phyloP scores from a whole-genome alignment of 2,113 vertebrate genomes.

The Dasyurus viverrinus region DNA sequence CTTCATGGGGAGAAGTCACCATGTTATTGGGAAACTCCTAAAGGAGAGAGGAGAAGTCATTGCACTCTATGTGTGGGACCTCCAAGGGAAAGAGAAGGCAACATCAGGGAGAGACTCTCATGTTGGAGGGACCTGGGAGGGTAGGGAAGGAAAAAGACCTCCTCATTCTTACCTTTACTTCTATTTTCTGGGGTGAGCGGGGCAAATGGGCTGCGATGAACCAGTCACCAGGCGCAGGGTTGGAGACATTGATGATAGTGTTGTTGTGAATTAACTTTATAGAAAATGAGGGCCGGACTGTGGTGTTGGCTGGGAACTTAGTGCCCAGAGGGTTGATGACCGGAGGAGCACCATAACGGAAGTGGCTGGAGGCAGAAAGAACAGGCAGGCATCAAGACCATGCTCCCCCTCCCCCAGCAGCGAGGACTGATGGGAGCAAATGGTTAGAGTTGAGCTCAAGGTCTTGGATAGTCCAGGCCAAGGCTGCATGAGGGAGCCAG shows the following conservation, averaged over 20 bases:
- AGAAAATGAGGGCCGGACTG: constrained; percentile 83
- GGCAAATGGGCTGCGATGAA: constrained; percentile 94
- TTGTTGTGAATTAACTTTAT: constrained; percentile 85
- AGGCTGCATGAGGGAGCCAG: neutral
- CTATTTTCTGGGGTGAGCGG: constrained; percentile 91
- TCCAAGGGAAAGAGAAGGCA: neutral
- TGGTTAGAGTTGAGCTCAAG: neutral
- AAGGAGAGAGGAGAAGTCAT: neutral
- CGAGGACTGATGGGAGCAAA: neutral
- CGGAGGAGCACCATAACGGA: constrained; percentile 92
- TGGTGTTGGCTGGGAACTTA: constrained; percentile 87
- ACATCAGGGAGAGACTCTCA: fast-evolving
- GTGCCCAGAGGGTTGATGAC: constrained; percentile 91
- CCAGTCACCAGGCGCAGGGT: constrained; percentile 92
- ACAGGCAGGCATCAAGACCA: fast-evolving
- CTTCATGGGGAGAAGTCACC: neutral
- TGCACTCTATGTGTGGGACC: neutral
- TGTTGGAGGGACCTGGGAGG: neutral
- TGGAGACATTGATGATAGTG: constrained; percentile 88
- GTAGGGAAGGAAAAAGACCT: neutral
- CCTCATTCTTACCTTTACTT: constrained; percentile 90
- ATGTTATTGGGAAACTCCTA: neutral
- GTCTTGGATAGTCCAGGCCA: neutral
- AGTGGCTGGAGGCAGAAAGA: constrained; percentile 83
- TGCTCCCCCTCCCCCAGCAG: neutral